Percentiles rank a stretch among this genome's conserved stretches.
Conservation (phyloP, 2,888 invertebrate genomes). For the Cacoxenus indagator region DNA sequence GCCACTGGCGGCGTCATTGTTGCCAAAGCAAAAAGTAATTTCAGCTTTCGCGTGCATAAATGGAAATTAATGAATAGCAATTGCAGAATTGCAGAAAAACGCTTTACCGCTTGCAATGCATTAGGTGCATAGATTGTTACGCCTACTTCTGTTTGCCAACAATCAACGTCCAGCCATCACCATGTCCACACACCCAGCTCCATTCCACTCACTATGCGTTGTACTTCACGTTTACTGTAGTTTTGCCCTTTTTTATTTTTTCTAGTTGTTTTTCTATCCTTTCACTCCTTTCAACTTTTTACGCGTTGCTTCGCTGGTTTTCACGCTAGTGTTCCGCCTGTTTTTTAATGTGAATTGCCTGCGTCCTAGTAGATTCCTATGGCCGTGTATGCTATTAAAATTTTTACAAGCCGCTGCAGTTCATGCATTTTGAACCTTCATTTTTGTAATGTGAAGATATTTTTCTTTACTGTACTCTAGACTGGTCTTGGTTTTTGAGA, state of each 20-base stretch:
- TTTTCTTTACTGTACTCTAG: neutral
- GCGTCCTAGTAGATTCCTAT: neutral
- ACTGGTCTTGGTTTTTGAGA: too few relatives aligned
- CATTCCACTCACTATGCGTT: neutral
- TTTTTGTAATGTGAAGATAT: neutral
- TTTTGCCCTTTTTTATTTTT: neutral
- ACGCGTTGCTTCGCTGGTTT: neutral
- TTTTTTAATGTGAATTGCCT: neutral
- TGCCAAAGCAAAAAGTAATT: constrained; percentile 36
- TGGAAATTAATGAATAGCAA: constrained; percentile 65
- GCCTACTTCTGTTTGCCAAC: constrained; percentile 32
- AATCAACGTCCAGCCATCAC: neutral
- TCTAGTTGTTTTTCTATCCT: neutral
- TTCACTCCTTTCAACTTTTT: neutral
- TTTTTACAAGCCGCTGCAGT: neutral
- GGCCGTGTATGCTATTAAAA: neutral
- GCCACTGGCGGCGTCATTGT: constrained; percentile 5
- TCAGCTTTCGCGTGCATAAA: constrained; percentile 56
- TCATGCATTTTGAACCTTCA: neutral
- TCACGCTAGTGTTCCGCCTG: neutral
- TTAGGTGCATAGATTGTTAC: constrained; percentile 43
- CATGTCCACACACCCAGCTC: neutral
- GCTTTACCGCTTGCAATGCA: too few relatives aligned
- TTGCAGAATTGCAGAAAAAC: constrained; percentile 59
- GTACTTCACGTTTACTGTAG: neutral